Percentiles rank a stretch among this genome's conserved stretches.
Evolutionary conservation across 2,888 invertebrate genomes (phyloP).

Genomic region (Caenorhabditis plicata): DNA sequence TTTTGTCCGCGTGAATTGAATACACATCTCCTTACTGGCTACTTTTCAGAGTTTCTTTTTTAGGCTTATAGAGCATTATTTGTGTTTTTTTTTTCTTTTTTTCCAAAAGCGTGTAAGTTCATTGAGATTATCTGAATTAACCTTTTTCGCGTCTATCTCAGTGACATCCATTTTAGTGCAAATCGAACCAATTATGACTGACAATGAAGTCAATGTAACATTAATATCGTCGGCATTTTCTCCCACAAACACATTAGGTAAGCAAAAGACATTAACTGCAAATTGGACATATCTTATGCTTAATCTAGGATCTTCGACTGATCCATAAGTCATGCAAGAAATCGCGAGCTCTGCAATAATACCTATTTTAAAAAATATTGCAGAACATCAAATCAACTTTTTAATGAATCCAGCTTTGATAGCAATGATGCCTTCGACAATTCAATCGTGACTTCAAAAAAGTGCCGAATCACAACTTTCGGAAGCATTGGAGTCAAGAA

Average conservation of each 20-base stretch:
- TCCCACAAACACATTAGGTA: constrained; percentile 6
- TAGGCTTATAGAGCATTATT: too few species aligned
- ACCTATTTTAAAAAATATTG: neutral
- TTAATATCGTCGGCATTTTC: constrained; percentile 3
- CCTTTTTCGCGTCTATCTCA: neutral
- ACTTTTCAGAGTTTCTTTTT: constrained; percentile 3
- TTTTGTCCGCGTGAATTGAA: too few species aligned
- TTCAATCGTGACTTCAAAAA: constrained; percentile 13
- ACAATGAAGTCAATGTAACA: constrained; percentile 11
- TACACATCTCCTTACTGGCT: neutral
- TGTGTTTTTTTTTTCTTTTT: constrained; percentile 1
- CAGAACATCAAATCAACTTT: neutral
- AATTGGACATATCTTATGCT: constrained; percentile 17
- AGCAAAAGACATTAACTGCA: constrained; percentile 12
- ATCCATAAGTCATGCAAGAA: constrained; percentile 12
- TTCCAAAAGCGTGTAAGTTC: constrained; percentile 7
- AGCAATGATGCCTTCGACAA: constrained; percentile 9
- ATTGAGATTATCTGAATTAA: neutral
- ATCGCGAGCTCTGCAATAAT: constrained; percentile 1
- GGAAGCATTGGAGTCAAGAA: constrained; percentile 5
- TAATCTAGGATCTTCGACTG: constrained; percentile 11
- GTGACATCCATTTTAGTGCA: neutral
- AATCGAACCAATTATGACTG: constrained; percentile 7
- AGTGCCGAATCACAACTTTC: constrained; percentile 1
- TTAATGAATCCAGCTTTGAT: constrained; percentile 6